Conservation (phyloP, 1,140 invertebrate species). For the Cydia fagiglandana region DNA sequence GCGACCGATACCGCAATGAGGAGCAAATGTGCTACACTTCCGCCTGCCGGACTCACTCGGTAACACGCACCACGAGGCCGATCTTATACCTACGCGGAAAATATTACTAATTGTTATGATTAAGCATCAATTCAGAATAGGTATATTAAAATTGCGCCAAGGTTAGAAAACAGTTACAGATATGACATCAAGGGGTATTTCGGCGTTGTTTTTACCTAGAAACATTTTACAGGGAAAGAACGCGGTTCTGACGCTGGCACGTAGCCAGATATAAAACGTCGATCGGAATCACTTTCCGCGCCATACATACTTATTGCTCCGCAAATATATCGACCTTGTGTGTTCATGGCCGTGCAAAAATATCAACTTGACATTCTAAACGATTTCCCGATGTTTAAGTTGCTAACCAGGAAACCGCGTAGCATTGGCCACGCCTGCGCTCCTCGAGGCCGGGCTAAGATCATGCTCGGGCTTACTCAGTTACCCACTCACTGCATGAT, state of each 20-base stretch:
- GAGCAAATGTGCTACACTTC: constrained; percentile 35
- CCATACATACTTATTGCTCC: constrained; percentile 56
- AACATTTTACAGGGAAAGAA: constrained; percentile 31
- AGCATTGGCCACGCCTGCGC: constrained; percentile 62
- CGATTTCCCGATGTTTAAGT: constrained; percentile 72
- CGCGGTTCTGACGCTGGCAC: constrained; percentile 51
- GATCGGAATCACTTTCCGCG: constrained; percentile 70
- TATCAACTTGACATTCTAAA: constrained; percentile 77
- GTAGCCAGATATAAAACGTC: constrained; percentile 58
- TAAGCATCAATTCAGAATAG: not conserved
- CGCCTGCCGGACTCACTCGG: constrained; percentile 32
- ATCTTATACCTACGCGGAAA: not conserved
- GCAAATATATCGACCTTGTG: constrained; percentile 71
- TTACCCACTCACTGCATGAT: not conserved
- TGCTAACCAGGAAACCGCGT: constrained; percentile 72
- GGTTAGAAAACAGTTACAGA: not conserved
- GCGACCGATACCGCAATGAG: constrained; percentile 63
- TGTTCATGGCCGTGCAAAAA: constrained; percentile 75
- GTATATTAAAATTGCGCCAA: not conserved
- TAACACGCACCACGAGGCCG: not conserved
- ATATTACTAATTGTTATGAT: not conserved
- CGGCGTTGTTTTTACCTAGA: constrained; percentile 25
- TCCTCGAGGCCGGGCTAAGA: constrained; percentile 53
- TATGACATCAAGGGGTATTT: constrained; percentile 4
- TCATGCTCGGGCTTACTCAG: constrained; percentile 18